A percentile compares a stretch with the other conserved stretches of the same genome.
phyloP scores from a whole-genome alignment of 1,140 invertebrate genomes.

The Parapsyche elsis region DNA sequence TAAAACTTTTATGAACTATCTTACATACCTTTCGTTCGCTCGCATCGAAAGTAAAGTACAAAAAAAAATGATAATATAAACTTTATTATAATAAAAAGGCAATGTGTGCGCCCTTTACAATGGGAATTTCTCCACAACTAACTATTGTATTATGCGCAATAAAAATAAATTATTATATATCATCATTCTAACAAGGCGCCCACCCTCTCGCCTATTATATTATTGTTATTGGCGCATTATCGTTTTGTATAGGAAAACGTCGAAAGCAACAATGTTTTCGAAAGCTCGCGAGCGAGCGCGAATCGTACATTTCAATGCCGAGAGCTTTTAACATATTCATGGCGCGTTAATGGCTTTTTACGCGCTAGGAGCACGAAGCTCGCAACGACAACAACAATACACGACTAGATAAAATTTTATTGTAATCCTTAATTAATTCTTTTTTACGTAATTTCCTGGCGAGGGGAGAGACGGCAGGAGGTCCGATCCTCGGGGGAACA shows the following conservation, averaged over 20 bases:
- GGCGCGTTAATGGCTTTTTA: slow-evolving; percentile 18
- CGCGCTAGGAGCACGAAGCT: neutral
- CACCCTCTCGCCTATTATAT: no score
- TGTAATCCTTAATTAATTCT: slow-evolving; percentile 30
- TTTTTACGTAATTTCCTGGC: slow-evolving; percentile 5
- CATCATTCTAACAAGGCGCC: no score
- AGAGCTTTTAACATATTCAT: slow-evolving; percentile 25
- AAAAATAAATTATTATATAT: no score
- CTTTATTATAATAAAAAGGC: no score
- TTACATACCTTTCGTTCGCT: neutral
- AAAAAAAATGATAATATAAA: neutral
- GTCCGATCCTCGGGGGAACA: neutral
- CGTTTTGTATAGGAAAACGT: neutral
- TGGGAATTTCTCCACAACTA: no score
- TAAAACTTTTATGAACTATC: slow-evolving; percentile 24
- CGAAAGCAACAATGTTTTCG: neutral
- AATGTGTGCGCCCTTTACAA: no score
- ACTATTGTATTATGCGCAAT: no score
- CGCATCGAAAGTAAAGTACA: neutral
- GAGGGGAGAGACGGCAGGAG: neutral
- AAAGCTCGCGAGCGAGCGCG: neutral
- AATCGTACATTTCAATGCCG: neutral
- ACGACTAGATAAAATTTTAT: slow-evolving; percentile 27
- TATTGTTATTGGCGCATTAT: no score
- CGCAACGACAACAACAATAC: neutral